phyloP scores from a whole-genome alignment of 1,140 invertebrate species.

The Hyles euphorbiae region DNA sequence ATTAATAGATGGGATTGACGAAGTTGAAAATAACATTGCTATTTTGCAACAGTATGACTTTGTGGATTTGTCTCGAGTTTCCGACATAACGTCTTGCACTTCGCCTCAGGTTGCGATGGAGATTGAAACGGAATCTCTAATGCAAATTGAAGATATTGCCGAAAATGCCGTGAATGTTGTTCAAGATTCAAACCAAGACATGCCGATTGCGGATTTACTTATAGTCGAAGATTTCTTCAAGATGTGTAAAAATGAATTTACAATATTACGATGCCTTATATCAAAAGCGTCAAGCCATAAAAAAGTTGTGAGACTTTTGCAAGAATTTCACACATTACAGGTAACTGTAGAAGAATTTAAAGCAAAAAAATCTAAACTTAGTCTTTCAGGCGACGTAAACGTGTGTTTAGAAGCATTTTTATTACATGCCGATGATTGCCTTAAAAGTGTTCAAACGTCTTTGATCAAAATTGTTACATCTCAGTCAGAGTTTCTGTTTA shows the following conservation, averaged over 20 bases:
- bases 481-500: constrained; percentile 38
- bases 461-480: constrained; percentile 37
- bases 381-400: constrained; percentile 32
- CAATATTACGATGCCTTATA: constrained; percentile 37
- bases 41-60: constrained; percentile 49
- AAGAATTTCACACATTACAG: constrained; percentile 43
- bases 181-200: constrained; percentile 29
- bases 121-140: constrained; percentile 33
- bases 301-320: constrained; percentile 46
- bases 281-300: constrained; percentile 43
- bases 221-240: constrained; percentile 45
- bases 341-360: constrained; percentile 41
- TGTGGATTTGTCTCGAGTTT: constrained; percentile 37
- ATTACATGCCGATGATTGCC: constrained; percentile 28
- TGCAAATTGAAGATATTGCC: constrained; percentile 36
- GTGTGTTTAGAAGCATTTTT: constrained; percentile 30
- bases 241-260: constrained; percentile 43
- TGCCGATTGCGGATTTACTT: constrained; percentile 29
- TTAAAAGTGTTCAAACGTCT: constrained; percentile 33
- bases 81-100: constrained; percentile 30
- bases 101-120: constrained; percentile 29
- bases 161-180: constrained; percentile 34
- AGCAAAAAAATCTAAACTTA: constrained; percentile 23
- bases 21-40: constrained; percentile 46
- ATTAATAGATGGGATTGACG: constrained; percentile 37